Evolutionary conservation across 37 sponge, comb jelly and placozoan genomes (phyloP).

Genomic region (Cliona cf. orientalis): DNA sequence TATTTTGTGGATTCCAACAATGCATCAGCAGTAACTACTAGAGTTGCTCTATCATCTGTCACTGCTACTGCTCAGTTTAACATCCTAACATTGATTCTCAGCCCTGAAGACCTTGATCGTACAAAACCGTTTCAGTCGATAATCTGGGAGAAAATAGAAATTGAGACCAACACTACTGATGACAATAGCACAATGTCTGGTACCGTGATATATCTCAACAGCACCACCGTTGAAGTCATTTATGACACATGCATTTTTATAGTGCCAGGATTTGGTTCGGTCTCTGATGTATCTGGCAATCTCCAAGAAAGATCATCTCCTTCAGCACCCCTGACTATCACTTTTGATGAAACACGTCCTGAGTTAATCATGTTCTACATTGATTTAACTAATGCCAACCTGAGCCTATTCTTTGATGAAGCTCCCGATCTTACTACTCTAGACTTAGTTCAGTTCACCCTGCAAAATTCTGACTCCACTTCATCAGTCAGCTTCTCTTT

Average conservation of each 20-base stretch:
- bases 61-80: slow-evolving; percentile 14
- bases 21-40: not conserved
- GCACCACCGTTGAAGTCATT: slow-evolving; percentile 19
- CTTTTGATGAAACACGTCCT: slow-evolving; percentile 57
- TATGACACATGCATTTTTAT: slow-evolving; percentile 63
- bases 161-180: too few relatives aligned
- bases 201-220: slow-evolving; percentile 8
- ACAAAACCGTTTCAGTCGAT: slow-evolving; percentile 59
- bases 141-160: too few relatives aligned
- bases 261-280: slow-evolving; percentile 22
- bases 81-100: slow-evolving; percentile 54
- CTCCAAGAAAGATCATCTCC: slow-evolving; percentile 14
- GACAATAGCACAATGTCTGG: not conserved
- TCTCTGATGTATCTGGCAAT: slow-evolving; percentile 65
- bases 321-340: slow-evolving; percentile 25
- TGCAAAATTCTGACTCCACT: slow-evolving; percentile 41
- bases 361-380: slow-evolving; percentile 65
- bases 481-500: slow-evolving; percentile 16
- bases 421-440: slow-evolving; percentile 52
- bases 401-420: slow-evolving; percentile 76
- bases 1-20: slow-evolving; percentile 34
- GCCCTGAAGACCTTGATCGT: slow-evolving; percentile 54
- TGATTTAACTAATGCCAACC: slow-evolving; percentile 70
- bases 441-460: slow-evolving; percentile 42
- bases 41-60: slow-evolving; percentile 27